Evolutionary conservation across 2,888 invertebrate species (phyloP).

Genomic region (Merodon equestris): DNA sequence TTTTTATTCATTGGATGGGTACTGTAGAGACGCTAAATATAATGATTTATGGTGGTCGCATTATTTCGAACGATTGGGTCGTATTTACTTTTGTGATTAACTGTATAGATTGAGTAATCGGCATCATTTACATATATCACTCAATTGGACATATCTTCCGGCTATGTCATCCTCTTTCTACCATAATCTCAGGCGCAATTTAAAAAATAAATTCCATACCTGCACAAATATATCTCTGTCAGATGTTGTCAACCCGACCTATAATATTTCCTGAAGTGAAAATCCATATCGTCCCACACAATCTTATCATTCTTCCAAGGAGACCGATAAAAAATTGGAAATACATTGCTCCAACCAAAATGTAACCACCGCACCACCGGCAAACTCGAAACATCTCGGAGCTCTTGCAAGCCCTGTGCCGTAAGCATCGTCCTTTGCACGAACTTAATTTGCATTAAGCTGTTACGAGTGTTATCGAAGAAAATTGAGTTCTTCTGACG

Average conservation of each 20-base stretch:
- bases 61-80: too few relatives aligned
- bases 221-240: conserved; percentile 35
- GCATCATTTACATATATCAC: conserved; percentile 9
- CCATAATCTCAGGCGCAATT: neutral
- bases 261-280: conserved; percentile 42
- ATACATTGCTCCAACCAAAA: conserved; percentile 5
- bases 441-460: conserved; percentile 36
- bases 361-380: neutral
- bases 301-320: conserved; percentile 26
- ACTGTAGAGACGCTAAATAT: too few relatives aligned
- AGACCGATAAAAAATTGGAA: conserved; percentile 30
- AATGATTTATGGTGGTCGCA: too few relatives aligned
- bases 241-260: conserved; percentile 22
- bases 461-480: conserved; percentile 18
- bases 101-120: too few relatives aligned
- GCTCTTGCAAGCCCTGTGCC: too few relatives aligned
- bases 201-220: conserved; percentile 13
- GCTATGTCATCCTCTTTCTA: too few relatives aligned
- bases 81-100: too few relatives aligned
- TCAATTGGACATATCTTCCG: neutral
- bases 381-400: neutral
- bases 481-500: conserved; percentile 32
- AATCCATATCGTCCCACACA: conserved; percentile 8
- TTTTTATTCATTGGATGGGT: too few relatives aligned
- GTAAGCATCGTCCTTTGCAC: neutral